Base-by-base conservation (phyloP, 2,888 invertebrate species). In the Alloscopus bannaensis region DNA sequence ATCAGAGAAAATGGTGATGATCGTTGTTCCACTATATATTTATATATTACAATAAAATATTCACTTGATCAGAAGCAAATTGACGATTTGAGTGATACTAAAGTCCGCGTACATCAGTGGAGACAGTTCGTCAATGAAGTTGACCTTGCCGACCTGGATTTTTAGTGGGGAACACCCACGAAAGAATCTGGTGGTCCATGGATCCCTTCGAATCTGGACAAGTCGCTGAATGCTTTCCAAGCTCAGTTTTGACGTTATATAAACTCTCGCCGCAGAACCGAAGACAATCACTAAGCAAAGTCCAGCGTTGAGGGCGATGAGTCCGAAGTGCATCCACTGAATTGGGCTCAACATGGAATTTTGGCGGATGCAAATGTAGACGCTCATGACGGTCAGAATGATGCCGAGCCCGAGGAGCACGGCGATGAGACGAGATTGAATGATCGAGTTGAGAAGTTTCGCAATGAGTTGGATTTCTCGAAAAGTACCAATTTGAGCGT, bases 381-480 rank as follows among this genome's bases (percentile, higher is more conserved):
- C 24, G 26, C 55, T 55, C 55, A 55, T 55, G 24, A 55, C 28
- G 2, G 28, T 24, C 2, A 55, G 2, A 3, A 24, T 55, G 55
- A 26, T 55, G 26, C 55, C 11, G 3, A 55, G n/a, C 2, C 24
- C 8, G 13, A 55, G 13, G 3, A 24, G 26, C 3, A 55, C 2
- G 2, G 26, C 16, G 26, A 24, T 26, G 11, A 55, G 55, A 55
- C 11, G 11, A 28, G 26, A 24, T 11, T 55, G 24, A 16, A 55
- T 26, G 11, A 26, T 26, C 11, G n/a, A 2, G 26, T 55, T 55
- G 13, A 24, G 28, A 3, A 55, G 13, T 1, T 1, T 3, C 2
- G 55, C 2, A 3, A 55, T 55, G 16, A 55, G 26, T 55, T 55
- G 55, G 2, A 55, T 55, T 55, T 55, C 26, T 3, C 55, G 55